Percentiles rank a stretch among this genome's conserved stretches.
Conservation (phyloP, 2,797 vertebrate species). For the Sebastes nivosus region DNA sequence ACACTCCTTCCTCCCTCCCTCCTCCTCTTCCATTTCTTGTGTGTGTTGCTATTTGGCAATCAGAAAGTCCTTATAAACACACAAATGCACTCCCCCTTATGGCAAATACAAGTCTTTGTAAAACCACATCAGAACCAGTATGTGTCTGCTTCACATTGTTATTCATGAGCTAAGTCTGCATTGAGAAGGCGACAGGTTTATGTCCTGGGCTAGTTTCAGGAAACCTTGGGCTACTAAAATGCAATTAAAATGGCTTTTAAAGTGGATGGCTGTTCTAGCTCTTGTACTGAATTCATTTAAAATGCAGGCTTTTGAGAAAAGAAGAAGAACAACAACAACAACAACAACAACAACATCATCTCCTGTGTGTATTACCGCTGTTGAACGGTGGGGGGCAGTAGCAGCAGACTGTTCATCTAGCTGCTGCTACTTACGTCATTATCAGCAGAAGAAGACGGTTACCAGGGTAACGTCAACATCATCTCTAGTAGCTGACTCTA, state of each 20-base stretch:
- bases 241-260: too few relatives aligned
- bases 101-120: neutral
- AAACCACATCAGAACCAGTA: neutral
- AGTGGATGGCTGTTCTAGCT: too few relatives aligned
- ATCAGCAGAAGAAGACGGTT: constrained; percentile 40
- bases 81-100: too few relatives aligned
- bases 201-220: too few relatives aligned
- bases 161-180: too few relatives aligned
- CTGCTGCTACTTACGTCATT: rapidly evolving
- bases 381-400: neutral
- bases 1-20: neutral
- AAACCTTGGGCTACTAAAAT: too few relatives aligned
- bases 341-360: too few relatives aligned
- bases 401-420: rapidly evolving
- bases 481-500: neutral
- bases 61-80: too few relatives aligned
- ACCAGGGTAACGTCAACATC: constrained; percentile 41
- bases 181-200: too few relatives aligned
- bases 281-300: too few relatives aligned
- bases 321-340: too few relatives aligned
- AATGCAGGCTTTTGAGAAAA: too few relatives aligned
- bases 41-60: neutral
- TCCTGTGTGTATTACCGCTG: neutral
- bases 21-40: neutral
- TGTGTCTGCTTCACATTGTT: neutral